Conservation (phyloP, 2,113 vertebrate genomes). For the Phalacrocorax brasilianus region DNA sequence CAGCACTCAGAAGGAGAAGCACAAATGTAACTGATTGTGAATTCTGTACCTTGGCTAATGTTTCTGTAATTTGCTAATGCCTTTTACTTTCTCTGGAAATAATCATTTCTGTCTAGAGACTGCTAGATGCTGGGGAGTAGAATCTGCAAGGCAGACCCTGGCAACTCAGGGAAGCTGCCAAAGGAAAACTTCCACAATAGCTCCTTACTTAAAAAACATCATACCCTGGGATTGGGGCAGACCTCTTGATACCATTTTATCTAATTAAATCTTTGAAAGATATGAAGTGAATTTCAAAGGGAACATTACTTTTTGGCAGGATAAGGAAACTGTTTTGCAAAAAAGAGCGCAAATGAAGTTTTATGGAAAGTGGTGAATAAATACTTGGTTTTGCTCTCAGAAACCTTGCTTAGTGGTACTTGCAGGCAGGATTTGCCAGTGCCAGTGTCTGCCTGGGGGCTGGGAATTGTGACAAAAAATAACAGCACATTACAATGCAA, state of each 20-base stretch:
- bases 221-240: background rate
- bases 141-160: background rate
- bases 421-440: background rate
- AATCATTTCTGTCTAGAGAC: background rate
- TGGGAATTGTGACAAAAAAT: background rate
- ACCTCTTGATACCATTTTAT: background rate
- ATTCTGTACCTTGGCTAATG: background rate
- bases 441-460: background rate
- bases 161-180: background rate
- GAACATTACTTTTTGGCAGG: background rate
- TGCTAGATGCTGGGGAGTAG: background rate
- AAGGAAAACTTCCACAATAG: background rate
- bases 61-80: background rate
- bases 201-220: background rate
- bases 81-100: background rate
- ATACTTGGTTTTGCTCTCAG: background rate
- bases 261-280: background rate
- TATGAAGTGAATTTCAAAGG: background rate
- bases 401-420: background rate
- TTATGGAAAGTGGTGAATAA: background rate
- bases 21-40: background rate
- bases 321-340: background rate
- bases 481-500: background rate
- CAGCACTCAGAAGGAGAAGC: background rate
- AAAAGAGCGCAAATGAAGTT: background rate